Conservation (phyloP, 2,888 invertebrate species). For the Drosophila macrothrix region DNA sequence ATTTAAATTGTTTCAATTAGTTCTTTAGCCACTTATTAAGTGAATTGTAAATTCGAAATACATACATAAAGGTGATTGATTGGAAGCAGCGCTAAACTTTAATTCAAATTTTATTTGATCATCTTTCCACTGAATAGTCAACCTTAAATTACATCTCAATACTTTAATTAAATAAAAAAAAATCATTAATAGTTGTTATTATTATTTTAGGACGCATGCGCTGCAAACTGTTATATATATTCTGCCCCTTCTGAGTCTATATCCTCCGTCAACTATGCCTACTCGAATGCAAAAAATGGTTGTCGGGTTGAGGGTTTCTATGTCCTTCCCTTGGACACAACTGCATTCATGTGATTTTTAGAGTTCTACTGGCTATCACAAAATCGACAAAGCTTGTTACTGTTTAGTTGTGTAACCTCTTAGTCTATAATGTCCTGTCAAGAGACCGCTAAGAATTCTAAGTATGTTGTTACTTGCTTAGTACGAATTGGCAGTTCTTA, state of each 20-base stretch:
- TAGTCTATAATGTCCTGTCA: neutral
- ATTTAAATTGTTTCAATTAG: slow-evolving; percentile 35
- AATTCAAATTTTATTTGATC: neutral
- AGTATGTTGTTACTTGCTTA: neutral
- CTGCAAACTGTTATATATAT: neutral
- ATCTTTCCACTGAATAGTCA: neutral
- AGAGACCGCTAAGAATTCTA: neutral
- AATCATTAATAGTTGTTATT: neutral
- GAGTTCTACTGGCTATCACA: neutral
- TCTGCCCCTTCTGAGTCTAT: neutral
- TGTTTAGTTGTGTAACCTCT: neutral
- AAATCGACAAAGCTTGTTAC: neutral
- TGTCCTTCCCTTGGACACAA: neutral
- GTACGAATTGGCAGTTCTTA: neutral
- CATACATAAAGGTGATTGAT: neutral
- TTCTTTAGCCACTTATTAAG: slow-evolving; percentile 38
- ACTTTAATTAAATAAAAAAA: neutral
- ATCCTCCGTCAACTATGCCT: neutral
- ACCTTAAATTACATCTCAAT: neutral
- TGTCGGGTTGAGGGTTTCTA: neutral
- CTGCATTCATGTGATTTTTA: neutral
- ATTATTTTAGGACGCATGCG: neutral
- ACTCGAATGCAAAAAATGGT: neutral
- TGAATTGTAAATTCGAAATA: slow-evolving; percentile 5
- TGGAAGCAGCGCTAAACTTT: neutral